Percentiles rank a stretch among this genome's conserved stretches.
These are phyloP conservation scores for Enteromius treurensis DNA, from an alignment of 2,797 vertebrate genomes.

Conservation along the genomic window DNA sequence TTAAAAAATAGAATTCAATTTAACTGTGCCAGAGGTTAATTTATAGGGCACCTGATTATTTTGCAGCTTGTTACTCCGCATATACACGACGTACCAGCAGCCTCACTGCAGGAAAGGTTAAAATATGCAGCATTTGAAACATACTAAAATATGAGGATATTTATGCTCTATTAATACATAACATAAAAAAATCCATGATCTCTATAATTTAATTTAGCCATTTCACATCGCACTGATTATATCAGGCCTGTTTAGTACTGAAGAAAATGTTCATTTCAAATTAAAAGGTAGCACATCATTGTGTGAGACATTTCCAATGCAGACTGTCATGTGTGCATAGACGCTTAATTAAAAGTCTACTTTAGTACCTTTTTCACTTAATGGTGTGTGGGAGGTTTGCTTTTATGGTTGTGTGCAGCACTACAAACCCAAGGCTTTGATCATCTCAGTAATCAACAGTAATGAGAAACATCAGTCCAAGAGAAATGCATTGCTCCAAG, in stretches of 20 bases:
- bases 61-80: conserved; percentile 10
- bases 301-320: not conserved
- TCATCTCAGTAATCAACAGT: conserved; percentile 72
- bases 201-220: conserved; percentile 11
- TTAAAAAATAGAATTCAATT: conserved; percentile 47
- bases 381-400: conserved; percentile 65
- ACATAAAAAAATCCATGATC: not conserved
- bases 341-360: conserved; percentile 29
- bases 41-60: conserved; percentile 41
- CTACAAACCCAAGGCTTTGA: conserved; percentile 71
- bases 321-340: conserved; percentile 7
- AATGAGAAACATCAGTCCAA: conserved; percentile 75
- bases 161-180: not conserved
- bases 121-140: conserved; percentile 8
- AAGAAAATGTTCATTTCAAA: not conserved
- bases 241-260: not conserved
- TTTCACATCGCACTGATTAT: not conserved
- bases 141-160: not conserved
- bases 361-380: conserved; percentile 51
- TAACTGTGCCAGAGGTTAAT: conserved; percentile 64
- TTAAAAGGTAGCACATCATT: not conserved
- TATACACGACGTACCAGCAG: not conserved
- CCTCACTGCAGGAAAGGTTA: conserved; percentile 23
- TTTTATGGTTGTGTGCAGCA: conserved; percentile 64
- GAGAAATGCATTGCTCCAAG: conserved; percentile 55